A percentile compares a stretch with the other conserved stretches of the same genome.
Evolutionary conservation across 2,797 vertebrate genomes (phyloP).

Genomic region (Tauraco hartlaubi): DNA sequence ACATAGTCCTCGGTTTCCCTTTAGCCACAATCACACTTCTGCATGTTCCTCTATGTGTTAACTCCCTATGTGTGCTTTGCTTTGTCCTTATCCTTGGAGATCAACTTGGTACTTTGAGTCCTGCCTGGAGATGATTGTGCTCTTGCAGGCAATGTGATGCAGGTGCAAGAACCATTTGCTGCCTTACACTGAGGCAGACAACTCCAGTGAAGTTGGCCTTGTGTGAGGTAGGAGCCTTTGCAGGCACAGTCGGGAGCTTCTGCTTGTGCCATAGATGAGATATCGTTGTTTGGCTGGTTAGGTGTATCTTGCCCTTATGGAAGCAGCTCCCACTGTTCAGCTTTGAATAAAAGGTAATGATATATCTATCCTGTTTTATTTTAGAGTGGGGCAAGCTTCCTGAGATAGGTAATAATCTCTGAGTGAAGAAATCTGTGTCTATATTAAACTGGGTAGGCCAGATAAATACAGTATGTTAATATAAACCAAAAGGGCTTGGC

Average conservation of each 20-base stretch:
- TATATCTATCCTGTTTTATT: neutral
- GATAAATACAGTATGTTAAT: neutral
- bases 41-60: neutral
- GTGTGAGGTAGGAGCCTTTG: neutral
- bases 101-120: neutral
- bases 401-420: neutral
- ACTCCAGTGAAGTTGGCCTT: neutral
- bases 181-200: neutral
- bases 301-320: neutral
- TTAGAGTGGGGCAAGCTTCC: neutral
- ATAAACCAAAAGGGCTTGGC: neutral
- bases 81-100: neutral
- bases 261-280: neutral
- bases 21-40: neutral
- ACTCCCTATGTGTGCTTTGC: neutral
- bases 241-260: neutral
- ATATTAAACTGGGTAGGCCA: neutral
- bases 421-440: neutral
- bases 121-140: neutral
- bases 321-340: neutral
- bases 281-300: neutral
- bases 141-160: neutral
- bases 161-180: neutral
- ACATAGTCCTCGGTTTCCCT: neutral
- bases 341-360: neutral